Percentiles rank a stretch among this genome's conserved stretches.
Evolutionary conservation across 2,888 invertebrate genomes (phyloP).

Genomic region (Parnassius smintheus): DNA sequence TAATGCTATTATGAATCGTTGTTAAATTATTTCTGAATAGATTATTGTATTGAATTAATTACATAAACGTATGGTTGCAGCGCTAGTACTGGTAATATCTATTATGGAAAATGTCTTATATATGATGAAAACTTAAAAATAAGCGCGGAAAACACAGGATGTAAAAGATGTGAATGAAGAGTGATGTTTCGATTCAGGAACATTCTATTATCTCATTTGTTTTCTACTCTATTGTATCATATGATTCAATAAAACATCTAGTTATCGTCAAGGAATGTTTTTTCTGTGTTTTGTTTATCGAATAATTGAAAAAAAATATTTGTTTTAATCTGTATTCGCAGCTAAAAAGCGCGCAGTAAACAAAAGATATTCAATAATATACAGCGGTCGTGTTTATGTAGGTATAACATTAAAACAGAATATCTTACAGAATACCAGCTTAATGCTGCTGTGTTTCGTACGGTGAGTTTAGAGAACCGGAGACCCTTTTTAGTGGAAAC

Average conservation of each 20-base stretch:
- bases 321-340: background rate
- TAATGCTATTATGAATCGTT: background rate
- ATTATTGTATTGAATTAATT: background rate
- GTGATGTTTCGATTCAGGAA: slow-evolving; percentile 15
- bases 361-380: too few species aligned
- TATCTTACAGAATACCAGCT: too few species aligned
- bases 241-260: slow-evolving; percentile 17
- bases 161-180: slow-evolving; percentile 2
- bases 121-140: slow-evolving; percentile 1
- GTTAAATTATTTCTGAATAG: background rate
- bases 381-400: too few species aligned
- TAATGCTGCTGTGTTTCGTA: too few species aligned
- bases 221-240: slow-evolving; percentile 19
- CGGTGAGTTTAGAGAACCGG: too few species aligned
- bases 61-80: background rate
- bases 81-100: background rate
- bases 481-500: too few species aligned
- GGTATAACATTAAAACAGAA: too few species aligned
- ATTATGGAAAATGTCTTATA: slow-evolving; percentile 1
- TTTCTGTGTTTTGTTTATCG: slow-evolving; percentile 1
- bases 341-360: too few species aligned
- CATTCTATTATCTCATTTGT: slow-evolving; percentile 21
- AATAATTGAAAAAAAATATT: background rate
- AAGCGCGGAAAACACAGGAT: slow-evolving; percentile 15
- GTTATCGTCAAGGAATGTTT: slow-evolving; percentile 16